These are phyloP conservation scores for Chloroclysta siterata DNA, from an alignment of 2,888 invertebrate species.

Conservation along the genomic window DNA sequence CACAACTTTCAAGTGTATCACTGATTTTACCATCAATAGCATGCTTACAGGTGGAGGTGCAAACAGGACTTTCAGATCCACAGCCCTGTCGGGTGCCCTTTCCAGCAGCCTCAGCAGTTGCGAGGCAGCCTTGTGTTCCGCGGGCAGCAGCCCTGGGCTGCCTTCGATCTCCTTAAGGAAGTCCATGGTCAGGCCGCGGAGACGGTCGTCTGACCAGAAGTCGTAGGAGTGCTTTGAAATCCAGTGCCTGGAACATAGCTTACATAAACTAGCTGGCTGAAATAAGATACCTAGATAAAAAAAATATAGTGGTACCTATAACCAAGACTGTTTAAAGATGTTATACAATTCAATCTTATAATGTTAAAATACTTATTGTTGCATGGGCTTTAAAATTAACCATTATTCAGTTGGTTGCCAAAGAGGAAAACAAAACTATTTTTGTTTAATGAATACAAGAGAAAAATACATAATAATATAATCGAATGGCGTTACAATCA, in stretches of 20 bases:
- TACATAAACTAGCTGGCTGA: not conserved
- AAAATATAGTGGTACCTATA: no score
- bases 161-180: slow-evolving; percentile 95
- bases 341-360: no score
- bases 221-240: slow-evolving; percentile 95
- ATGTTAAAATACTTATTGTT: no score
- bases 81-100: slow-evolving; percentile 88
- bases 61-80: slow-evolving; percentile 89
- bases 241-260: slow-evolving; percentile 88
- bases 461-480: no score
- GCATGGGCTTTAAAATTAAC: no score
- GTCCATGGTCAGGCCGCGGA: slow-evolving; percentile 91
- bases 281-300: not conserved
- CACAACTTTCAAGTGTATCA: no score
- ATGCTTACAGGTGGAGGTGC: slow-evolving; percentile 87
- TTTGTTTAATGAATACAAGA: no score
- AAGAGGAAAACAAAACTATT: no score
- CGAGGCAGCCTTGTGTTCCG: slow-evolving; percentile 95
- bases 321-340: no score
- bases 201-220: slow-evolving; percentile 90
- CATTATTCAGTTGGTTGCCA: no score
- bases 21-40: no score
- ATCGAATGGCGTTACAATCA: no score
- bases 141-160: slow-evolving; percentile 92
- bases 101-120: slow-evolving; percentile 91